Evolutionary conservation across 2,113 vertebrate species (phyloP).

Genomic region (Corynorhinus townsendii): DNA sequence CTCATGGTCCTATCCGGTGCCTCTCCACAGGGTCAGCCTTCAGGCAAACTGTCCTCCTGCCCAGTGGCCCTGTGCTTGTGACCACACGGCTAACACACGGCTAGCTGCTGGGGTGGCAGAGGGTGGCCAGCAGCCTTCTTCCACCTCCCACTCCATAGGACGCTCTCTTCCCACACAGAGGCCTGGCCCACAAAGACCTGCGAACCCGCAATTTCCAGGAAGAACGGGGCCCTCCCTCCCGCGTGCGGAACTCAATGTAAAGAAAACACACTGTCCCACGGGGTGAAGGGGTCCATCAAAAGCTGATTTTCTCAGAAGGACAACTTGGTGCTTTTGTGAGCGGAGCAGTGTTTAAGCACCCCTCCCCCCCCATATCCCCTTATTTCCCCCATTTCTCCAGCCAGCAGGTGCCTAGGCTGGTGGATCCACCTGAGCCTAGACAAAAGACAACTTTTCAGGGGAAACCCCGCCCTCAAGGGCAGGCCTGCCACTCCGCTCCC

Average conservation of each 20-base stretch:
- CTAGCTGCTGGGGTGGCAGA: too few species aligned
- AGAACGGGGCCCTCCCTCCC: rapidly evolving
- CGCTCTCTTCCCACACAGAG: background rate
- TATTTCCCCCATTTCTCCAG: too few species aligned
- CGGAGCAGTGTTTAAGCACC: background rate
- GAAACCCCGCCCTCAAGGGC: rapidly evolving
- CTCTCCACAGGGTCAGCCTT: rapidly evolving
- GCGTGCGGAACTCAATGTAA: background rate
- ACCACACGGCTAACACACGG: background rate
- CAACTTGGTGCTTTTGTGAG: background rate
- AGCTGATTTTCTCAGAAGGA: background rate
- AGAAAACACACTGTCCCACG: rapidly evolving
- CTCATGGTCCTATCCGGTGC: background rate
- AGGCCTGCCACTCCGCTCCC: rapidly evolving
- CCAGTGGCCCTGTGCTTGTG: background rate
- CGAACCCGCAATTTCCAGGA: rapidly evolving
- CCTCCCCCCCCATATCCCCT: rapidly evolving
- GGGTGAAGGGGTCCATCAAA: background rate
- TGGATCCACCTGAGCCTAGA: too few species aligned
- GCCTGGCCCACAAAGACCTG: rapidly evolving
- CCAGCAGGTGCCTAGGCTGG: rapidly evolving
- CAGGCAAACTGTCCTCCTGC: rapidly evolving
- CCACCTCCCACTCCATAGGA: rapidly evolving
- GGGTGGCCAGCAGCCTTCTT: background rate
- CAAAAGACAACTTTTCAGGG: rapidly evolving